Percentiles rank a stretch among this genome's conserved stretches.
Evolutionary conservation across 2,113 vertebrate species (phyloP).

Genomic region (Heterotilapia buettikoferi): DNA sequence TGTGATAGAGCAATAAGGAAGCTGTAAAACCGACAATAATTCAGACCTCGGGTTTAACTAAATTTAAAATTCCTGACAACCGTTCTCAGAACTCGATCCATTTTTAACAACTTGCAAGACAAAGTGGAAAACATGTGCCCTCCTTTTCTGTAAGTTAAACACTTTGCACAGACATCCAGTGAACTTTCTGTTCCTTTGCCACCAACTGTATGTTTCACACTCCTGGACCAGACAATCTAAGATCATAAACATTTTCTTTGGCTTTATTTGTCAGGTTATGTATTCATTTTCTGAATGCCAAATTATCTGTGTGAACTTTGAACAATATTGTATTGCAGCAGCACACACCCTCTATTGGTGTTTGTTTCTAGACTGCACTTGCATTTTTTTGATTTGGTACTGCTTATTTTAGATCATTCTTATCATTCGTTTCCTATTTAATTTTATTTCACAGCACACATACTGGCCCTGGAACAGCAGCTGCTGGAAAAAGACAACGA

Average conservation of each 20-base stretch:
- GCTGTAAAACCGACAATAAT: neutral
- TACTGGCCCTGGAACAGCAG: slow-evolving; percentile 58
- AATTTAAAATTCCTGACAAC: neutral
- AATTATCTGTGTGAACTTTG: neutral
- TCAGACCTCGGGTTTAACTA: neutral
- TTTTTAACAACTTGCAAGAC: neutral
- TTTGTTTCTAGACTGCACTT: neutral
- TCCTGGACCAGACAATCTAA: neutral
- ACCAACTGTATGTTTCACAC: neutral
- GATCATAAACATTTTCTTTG: neutral
- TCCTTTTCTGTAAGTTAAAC: neutral
- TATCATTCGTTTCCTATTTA: neutral
- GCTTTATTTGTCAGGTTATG: neutral
- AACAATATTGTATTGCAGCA: neutral
- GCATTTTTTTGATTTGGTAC: neutral
- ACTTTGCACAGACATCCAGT: neutral
- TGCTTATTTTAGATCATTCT: neutral
- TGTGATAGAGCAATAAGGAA: neutral
- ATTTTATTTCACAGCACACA: slow-evolving; percentile 4
- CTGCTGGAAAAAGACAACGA: slow-evolving; percentile 63
- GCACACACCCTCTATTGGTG: neutral
- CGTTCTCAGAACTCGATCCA: neutral
- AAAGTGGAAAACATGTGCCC: neutral
- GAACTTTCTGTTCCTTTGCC: neutral
- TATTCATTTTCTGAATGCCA: neutral